A percentile compares a stretch with the other conserved stretches of the same genome.
These are phyloP conservation scores for Aegotheles bennettii DNA, from an alignment of 2,113 vertebrate species.

Conservation along the genomic window DNA sequence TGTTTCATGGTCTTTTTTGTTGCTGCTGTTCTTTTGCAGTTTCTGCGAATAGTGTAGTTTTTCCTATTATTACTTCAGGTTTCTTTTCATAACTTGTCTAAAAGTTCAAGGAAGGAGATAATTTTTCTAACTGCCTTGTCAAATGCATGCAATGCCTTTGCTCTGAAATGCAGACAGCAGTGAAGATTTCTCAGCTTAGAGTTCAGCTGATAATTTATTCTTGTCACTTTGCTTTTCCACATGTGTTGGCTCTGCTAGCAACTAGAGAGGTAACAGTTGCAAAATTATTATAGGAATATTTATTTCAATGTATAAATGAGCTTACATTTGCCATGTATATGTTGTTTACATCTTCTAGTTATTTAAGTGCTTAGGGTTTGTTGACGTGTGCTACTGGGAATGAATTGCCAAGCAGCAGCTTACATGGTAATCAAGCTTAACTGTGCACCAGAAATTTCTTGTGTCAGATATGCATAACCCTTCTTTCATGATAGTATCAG, in stretches of 20 bases:
- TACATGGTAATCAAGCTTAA: neutral
- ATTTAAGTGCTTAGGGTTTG: neutral
- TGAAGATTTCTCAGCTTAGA: neutral
- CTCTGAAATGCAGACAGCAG: neutral
- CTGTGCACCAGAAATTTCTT: neutral
- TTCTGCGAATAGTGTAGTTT: neutral
- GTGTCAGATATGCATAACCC: neutral
- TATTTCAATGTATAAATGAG: neutral
- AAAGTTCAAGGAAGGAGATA: neutral
- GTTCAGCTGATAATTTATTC: constrained; percentile 16
- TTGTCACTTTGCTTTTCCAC: neutral
- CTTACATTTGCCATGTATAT: neutral
- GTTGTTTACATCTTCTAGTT: neutral
- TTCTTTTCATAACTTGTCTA: neutral
- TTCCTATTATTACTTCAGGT: neutral
- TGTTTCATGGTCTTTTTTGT: neutral
- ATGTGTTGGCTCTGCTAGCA: neutral
- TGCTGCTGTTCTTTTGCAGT: neutral
- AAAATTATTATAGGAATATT: neutral
- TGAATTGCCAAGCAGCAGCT: neutral
- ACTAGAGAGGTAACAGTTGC: neutral
- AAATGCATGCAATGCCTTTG: neutral
- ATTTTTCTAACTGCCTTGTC: neutral
- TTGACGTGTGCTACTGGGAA: neutral
- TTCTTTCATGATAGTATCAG: neutral